Evolutionary conservation across 2,797 vertebrate species (phyloP).

Genomic region (Acrossocheilus fasciatus): DNA sequence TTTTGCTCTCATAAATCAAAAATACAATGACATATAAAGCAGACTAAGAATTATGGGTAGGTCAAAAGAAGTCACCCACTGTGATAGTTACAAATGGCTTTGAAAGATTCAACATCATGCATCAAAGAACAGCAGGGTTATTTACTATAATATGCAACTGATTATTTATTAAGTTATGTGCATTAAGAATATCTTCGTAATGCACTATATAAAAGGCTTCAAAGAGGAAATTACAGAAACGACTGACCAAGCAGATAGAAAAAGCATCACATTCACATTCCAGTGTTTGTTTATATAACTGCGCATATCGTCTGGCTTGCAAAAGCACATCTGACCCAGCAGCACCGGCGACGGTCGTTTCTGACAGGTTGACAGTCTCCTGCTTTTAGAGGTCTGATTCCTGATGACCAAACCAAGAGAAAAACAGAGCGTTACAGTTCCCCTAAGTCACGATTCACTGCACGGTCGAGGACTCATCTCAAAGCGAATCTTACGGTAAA

Average conservation of each 20-base stretch:
- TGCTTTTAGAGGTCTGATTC: constrained; percentile 2
- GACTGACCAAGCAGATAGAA: background rate
- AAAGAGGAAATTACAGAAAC: background rate
- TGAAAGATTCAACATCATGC: background rate
- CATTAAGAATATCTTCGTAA: background rate
- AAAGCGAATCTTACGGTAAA: constrained; percentile 17
- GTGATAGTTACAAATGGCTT: background rate
- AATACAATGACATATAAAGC: background rate
- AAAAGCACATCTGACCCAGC: background rate
- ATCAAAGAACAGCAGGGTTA: background rate
- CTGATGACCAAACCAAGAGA: background rate
- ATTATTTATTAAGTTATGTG: background rate
- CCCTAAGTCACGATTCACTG: background rate
- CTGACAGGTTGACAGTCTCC: constrained; percentile 7
- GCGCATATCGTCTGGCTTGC: too few relatives aligned
- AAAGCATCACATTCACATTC: background rate
- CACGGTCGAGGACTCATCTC: background rate
- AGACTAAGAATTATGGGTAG: background rate
- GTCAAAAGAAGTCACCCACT: background rate
- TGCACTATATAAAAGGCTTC: background rate
- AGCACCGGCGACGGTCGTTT: background rate
- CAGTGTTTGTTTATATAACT: constrained; percentile 3
- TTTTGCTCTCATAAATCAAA: background rate
- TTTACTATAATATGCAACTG: background rate
- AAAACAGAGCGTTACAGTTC: constrained; percentile 6